A percentile compares a stretch with the other conserved stretches of the same genome.
Evolutionary conservation across 1,140 invertebrate genomes (phyloP).

Genomic region (Holotrichia oblita): DNA sequence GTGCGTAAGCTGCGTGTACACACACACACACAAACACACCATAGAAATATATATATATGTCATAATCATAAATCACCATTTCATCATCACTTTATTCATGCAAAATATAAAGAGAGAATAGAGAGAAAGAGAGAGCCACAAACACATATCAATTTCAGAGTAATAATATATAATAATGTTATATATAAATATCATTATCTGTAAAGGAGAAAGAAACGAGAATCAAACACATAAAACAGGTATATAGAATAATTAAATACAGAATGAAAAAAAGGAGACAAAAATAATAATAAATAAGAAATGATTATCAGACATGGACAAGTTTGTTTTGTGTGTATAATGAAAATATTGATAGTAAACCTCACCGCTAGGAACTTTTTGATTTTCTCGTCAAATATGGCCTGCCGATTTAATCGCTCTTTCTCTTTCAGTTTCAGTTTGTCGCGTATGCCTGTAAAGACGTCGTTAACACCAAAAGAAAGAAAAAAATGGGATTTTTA

Average conservation of each 20-base stretch:
- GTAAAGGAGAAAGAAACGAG: constrained; percentile 48
- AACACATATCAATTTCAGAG: not conserved
- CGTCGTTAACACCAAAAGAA: not conserved
- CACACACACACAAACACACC: not conserved
- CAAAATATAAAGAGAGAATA: too few relatives aligned
- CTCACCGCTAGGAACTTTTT: constrained; percentile 94
- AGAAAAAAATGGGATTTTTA: too few relatives aligned
- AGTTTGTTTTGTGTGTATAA: not conserved
- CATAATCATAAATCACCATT: constrained; percentile 47
- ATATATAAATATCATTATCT: constrained; percentile 32
- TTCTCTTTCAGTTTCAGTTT: constrained; percentile 71
- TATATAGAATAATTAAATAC: not conserved
- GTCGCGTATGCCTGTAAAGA: constrained; percentile 63
- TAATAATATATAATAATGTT: not conserved
- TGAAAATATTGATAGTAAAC: constrained; percentile 38
- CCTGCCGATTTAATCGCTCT: constrained; percentile 78
- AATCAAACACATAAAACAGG: constrained; percentile 40
- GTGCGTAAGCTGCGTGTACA: constrained; percentile 55
- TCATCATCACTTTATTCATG: not conserved
- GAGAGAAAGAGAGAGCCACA: not conserved
- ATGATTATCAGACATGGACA: not conserved
- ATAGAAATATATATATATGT: not conserved
- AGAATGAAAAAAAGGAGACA: too few relatives aligned
- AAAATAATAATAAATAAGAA: not conserved
- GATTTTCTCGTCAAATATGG: constrained; percentile 92